Evolutionary conservation across 2,113 vertebrate species (phyloP).

Genomic region (Probosciger aterrimus): DNA sequence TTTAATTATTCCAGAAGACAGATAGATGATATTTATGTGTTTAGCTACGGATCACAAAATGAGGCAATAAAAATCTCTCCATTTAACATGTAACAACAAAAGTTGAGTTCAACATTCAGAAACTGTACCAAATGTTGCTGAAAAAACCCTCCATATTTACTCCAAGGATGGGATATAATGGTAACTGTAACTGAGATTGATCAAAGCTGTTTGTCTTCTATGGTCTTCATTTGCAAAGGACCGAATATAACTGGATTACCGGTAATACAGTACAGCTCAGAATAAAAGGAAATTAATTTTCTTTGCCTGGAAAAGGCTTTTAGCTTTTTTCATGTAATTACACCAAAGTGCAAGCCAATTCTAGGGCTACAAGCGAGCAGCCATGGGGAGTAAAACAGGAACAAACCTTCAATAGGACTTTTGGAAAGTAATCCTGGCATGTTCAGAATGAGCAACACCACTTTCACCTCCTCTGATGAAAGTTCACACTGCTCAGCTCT

Average conservation of each 20-base stretch:
- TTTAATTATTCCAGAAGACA: neutral
- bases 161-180: neutral
- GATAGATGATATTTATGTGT: neutral
- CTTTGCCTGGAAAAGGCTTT: neutral
- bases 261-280: neutral
- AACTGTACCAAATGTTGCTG: neutral
- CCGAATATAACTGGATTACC: neutral
- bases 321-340: neutral
- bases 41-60: neutral
- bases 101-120: neutral
- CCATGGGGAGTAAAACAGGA: neutral
- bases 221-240: neutral
- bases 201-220: constrained; percentile 21
- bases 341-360: neutral
- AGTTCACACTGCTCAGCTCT: neutral
- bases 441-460: neutral
- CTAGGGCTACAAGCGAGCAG: neutral
- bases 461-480: constrained; percentile 11
- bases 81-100: neutral
- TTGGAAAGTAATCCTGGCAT: neutral
- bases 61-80: neutral
- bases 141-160: neutral
- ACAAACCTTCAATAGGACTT: neutral
- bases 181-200: neutral
- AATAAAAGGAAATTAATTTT: neutral